phyloP scores from a whole-genome alignment of 1,140 invertebrate species.

The Ptiloglossa arizonensis region DNA sequence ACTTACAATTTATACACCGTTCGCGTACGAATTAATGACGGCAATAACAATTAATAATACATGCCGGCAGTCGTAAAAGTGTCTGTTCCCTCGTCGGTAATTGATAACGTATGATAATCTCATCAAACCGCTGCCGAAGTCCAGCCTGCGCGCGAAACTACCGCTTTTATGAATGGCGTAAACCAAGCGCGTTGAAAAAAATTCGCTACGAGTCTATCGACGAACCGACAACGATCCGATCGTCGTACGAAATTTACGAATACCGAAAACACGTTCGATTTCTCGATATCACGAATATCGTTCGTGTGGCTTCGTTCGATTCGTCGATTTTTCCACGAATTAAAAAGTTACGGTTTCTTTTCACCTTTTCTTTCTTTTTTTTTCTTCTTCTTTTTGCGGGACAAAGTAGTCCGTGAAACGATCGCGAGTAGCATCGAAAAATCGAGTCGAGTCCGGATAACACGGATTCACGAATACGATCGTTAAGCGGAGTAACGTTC shows the following conservation, averaged over 20 bases:
- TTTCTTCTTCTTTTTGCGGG: too few species aligned
- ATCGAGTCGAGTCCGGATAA: not conserved
- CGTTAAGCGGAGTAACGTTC: constrained; percentile 36
- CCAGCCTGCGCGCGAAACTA: too few species aligned
- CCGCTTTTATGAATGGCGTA: not conserved
- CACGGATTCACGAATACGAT: constrained; percentile 30
- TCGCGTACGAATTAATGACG: constrained; percentile 5
- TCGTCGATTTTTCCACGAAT: too few species aligned
- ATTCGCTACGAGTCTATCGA: not conserved
- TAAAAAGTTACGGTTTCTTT: too few species aligned
- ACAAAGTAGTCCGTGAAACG: too few species aligned
- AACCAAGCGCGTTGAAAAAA: not conserved
- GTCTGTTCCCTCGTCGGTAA: not conserved
- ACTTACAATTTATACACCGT: not conserved
- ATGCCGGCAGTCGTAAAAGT: not conserved
- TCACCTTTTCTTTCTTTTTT: too few species aligned
- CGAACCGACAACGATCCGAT: too few species aligned
- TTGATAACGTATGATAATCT: constrained; percentile 14
- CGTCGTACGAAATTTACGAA: not conserved
- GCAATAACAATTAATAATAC: constrained; percentile 23
- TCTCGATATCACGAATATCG: too few species aligned
- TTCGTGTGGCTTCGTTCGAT: too few species aligned
- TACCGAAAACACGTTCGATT: too few species aligned
- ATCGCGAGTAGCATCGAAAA: too few species aligned
- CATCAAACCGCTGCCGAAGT: not conserved